phyloP scores from a whole-genome alignment of 2,888 invertebrate genomes.

The Epicampocera succincta region DNA sequence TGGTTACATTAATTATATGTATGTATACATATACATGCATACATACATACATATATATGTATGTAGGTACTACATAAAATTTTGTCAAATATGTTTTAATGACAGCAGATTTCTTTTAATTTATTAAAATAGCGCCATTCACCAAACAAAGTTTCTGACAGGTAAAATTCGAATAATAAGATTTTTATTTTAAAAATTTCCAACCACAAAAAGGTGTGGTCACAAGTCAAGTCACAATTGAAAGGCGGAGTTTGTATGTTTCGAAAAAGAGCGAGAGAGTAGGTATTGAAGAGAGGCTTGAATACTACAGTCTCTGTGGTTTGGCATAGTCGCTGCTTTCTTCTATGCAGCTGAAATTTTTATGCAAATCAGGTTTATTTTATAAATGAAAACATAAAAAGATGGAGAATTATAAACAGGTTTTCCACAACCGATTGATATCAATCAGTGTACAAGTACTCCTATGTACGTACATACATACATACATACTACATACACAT shows the following conservation, averaged over 20 bases:
- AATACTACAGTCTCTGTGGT: no score
- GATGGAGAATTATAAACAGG: conserved; percentile 65
- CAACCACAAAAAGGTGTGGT: conserved; percentile 40
- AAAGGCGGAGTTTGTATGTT: conserved; percentile 43
- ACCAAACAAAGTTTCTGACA: not conserved
- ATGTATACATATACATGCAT: no score
- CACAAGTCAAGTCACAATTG: conserved; percentile 32
- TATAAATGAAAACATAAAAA: conserved; percentile 34
- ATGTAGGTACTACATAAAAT: no score
- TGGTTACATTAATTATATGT: conserved; percentile 29
- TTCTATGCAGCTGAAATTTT: conserved; percentile 40
- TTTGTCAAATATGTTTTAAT: conserved; percentile 11
- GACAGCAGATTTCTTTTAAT: not conserved
- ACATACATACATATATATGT: no score
- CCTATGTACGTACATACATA: no score
- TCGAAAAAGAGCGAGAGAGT: not conserved
- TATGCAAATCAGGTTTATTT: conserved; percentile 68
- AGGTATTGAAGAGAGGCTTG: not conserved
- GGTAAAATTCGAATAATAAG: not conserved
- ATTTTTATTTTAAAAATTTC: not conserved
- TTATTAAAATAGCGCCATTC: not conserved
- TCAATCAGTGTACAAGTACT: conserved; percentile 12
- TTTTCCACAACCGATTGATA: conserved; percentile 6
- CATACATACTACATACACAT: no score
- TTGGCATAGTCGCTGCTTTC: not conserved